Base-by-base conservation (phyloP, 2,113 vertebrate genomes). In the Athene noctua region DNA sequence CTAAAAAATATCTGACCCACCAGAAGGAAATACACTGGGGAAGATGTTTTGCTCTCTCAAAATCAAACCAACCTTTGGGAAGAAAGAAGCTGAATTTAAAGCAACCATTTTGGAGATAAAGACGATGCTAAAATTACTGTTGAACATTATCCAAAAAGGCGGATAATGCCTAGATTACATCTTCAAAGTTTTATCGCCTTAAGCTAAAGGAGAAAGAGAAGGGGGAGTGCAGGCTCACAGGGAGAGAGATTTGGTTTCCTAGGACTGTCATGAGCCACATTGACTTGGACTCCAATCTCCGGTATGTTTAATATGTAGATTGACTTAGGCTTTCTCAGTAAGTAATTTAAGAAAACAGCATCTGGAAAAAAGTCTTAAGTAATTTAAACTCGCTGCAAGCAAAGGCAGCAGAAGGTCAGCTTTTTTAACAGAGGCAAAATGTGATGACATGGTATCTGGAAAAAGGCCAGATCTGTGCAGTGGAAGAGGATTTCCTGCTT, bases 161-260 rank as follows among this genome's bases (percentile, higher is more conserved):
- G 91, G 96, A 95, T 97, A 95, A 96, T 81, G 80, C 95, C 86
- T 52, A 92, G 94, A 96, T 96, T 96, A 88, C 47, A 49, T 84
- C 95, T 95, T 59, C 75, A 63, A 92, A 95, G 68, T 95, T 95
- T 92, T 66, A 96, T 94, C 14, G 51, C 68, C 80, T 96, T 94
- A 95, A 96, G 42, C 88, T 80, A 75, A 12, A 83, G 55, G 47
- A 77, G 77, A 86, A 88, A 34, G 72, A 67, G 91, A 83, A 73
- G 86, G 59, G 63, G 68, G 71, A 57, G 82, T 2, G 13, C 47
- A 70, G 84, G 62, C 71, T 74, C 52, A 12, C 1, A 3, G 58
- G 71, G 79, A 86, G 71, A 62, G 59, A 72, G 67, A 65, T 81
- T 82, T 54, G 54, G 15, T 65, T 87, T 79, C 70, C 42, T 49